Base-by-base conservation (phyloP, 2,113 vertebrate genomes). In the Tursiops truncatus region DNA sequence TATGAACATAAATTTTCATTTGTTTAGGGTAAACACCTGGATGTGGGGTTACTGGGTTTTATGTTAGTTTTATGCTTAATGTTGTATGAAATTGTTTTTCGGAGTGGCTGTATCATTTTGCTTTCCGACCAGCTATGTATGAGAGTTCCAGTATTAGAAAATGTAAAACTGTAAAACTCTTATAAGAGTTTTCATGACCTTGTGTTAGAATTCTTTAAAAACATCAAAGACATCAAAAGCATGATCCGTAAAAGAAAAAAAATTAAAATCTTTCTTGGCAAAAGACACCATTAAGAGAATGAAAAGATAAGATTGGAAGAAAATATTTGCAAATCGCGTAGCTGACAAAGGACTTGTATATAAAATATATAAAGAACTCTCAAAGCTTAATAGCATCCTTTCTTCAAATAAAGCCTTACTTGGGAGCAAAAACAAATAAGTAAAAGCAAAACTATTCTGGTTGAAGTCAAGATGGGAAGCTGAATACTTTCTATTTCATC, bases 1-100 rank as follows among this genome's bases (percentile, higher is more conserved):
- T 95, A 20, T 96, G 86, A 88, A 82, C 4, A 8, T 93, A 76
- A 76, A 7, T 89, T 95, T 89, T 92, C 26, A 74, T 50, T 97
- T 95, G 53, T 79, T 18, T 86, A 76, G 53, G 70, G 23, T 53
- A 67, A 91, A 65, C 58, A 71, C 15, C 14, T 88, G 38, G 41
- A 56, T 92, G 11, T 90, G 8, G 41, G 41, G 6, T 83, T 86
- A 36, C 26, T 97, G n/a, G 5, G 21, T 90, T 95, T 92, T 71
- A 65, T 85, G 11, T 91, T 91, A 12, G 31, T 94, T 89, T 92
- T 88, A 74, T 63, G 21, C 13, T 87, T 87, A 92, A 21, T 25
- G 12, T 89, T 63, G 5, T 38, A 38, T 26, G 10, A 63, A 90
- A 20, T 41, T 90, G 13, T 85, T 96, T 89, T 81, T 6, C 11